Percentiles rank a stretch among this genome's conserved stretches.
phyloP scores from a whole-genome alignment of 2,113 vertebrate species.

The Microcebus jonahi region DNA sequence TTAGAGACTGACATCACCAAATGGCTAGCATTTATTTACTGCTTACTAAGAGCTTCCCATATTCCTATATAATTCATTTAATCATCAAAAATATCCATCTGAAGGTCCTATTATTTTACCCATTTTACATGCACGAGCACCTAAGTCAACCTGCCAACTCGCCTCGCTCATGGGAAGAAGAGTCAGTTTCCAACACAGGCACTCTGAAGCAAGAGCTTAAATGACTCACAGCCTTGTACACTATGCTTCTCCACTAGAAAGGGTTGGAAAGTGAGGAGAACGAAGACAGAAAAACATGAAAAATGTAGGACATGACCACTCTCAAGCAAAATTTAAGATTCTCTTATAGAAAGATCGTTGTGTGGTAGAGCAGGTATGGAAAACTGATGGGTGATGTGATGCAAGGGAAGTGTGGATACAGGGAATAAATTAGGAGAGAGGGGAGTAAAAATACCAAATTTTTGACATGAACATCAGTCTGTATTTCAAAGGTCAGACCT shows the following conservation, averaged over 20 bases:
- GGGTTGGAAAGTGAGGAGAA: neutral
- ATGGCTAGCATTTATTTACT: neutral
- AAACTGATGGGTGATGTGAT: neutral
- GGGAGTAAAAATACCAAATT: neutral
- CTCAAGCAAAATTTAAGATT: neutral
- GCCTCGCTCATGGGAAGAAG: neutral
- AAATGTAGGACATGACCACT: neutral
- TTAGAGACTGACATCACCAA: neutral
- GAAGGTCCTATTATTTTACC: neutral
- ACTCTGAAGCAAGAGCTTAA: neutral
- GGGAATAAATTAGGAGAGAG: neutral
- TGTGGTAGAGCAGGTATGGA: neutral
- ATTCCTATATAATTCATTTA: neutral
- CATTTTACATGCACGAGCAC: neutral
- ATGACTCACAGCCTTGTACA: neutral
- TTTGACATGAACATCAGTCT: neutral
- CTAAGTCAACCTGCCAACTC: neutral
- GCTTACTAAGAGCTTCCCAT: neutral
- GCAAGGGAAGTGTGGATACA: neutral
- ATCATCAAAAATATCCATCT: neutral
- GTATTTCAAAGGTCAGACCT: slow-evolving; percentile 33
- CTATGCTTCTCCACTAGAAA: neutral
- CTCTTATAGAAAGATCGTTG: neutral
- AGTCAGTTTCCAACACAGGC: neutral
- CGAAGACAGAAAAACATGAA: neutral